Conservation (phyloP, 2,888 invertebrate species). For the Allophyes oxyacanthae region DNA sequence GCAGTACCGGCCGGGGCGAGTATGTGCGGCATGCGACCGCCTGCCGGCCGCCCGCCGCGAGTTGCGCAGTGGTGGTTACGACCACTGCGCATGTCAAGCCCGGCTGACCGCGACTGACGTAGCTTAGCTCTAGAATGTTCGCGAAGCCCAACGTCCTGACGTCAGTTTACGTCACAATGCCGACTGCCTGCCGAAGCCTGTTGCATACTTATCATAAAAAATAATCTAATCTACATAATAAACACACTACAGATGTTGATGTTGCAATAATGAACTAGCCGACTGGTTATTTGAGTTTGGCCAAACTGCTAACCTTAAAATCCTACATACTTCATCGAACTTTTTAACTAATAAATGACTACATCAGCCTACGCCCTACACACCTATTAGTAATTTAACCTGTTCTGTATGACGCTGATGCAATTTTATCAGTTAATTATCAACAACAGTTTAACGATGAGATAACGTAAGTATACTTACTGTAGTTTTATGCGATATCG, state of each 20-base stretch:
- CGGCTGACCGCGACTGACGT: constrained; percentile 59
- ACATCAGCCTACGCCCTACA: neutral
- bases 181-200: constrained; percentile 50
- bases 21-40: constrained; percentile 2
- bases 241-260: constrained; percentile 15
- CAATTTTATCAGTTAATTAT: constrained; percentile 35
- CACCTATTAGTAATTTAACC: neutral
- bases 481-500: constrained; percentile 23
- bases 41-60: constrained; percentile 22
- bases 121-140: constrained; percentile 68
- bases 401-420: constrained; percentile 8
- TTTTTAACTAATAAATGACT: no score
- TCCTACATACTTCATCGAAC: no score
- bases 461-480: constrained; percentile 17
- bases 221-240: constrained; percentile 48
- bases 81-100: constrained; percentile 55
- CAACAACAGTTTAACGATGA: constrained; percentile 29
- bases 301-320: constrained; percentile 14
- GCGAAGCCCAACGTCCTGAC: constrained; percentile 63
- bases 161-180: constrained; percentile 70
- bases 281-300: constrained; percentile 24
- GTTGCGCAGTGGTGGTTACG: constrained; percentile 42
- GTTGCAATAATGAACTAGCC: constrained; percentile 15
- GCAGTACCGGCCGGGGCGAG: constrained; percentile 42
- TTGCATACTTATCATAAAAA: constrained; percentile 33